Conservation (phyloP, 2,888 invertebrate genomes). For the Alentia gelatinosa region DNA sequence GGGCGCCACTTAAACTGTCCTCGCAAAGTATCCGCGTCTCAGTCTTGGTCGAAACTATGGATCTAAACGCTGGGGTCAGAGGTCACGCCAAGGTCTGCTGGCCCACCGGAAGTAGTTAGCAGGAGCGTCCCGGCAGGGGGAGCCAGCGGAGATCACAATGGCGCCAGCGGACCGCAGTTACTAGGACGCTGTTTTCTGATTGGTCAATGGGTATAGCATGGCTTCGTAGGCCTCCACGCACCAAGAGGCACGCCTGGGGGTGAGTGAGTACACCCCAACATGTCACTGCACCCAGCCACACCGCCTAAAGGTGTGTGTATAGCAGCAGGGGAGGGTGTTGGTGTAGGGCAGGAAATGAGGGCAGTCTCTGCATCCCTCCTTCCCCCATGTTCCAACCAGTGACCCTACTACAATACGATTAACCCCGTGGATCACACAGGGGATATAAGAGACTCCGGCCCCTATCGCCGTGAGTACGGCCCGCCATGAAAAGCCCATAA, state of each 20-base stretch:
- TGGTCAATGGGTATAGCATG: slow-evolving; percentile 23
- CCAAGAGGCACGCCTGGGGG: neutral
- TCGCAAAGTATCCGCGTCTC: neutral
- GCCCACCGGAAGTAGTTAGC: slow-evolving; percentile 1
- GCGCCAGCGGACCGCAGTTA: slow-evolving; percentile 29
- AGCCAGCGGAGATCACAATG: slow-evolving; percentile 24
- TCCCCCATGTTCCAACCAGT: too few relatives aligned
- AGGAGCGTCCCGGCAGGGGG: neutral
- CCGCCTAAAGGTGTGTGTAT: neutral
- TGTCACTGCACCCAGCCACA: slow-evolving; percentile 16
- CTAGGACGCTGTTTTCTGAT: neutral
- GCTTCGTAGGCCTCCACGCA: neutral
- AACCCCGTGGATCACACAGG: too few relatives aligned
- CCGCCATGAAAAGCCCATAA: too few relatives aligned
- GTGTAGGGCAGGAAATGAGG: too few relatives aligned
- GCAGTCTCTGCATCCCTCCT: too few relatives aligned
- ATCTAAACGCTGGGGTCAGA: slow-evolving; percentile 33
- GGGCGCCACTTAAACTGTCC: neutral
- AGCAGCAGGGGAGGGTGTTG: neutral
- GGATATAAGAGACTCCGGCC: too few relatives aligned
- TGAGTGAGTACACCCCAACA: neutral
- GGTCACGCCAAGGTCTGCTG: neutral
- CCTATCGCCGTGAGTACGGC: too few relatives aligned
- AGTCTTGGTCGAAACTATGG: neutral
- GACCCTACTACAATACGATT: too few relatives aligned